Evolutionary conservation across 2,888 invertebrate species (phyloP).

Genomic region (Athalia rosae): DNA sequence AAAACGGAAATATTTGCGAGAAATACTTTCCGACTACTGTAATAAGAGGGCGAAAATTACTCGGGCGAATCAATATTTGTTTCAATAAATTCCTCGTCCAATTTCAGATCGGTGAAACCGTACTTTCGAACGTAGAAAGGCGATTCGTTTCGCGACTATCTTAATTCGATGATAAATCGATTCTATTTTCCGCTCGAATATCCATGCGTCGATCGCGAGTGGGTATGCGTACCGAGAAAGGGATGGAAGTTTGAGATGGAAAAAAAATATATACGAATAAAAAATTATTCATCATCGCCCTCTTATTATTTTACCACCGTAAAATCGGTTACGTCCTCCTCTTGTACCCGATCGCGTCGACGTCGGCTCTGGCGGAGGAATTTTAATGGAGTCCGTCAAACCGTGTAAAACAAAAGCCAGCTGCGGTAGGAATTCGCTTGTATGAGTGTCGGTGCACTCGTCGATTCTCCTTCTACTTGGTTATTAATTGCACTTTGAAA

Average conservation of each 20-base stretch:
- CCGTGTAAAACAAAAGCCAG: constrained; percentile 42
- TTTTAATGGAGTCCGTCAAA: constrained; percentile 47
- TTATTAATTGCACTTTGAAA: constrained; percentile 64
- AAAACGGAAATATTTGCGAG: constrained; percentile 70
- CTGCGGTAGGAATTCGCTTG: neutral
- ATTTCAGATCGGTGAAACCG: constrained; percentile 12
- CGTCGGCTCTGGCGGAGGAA: constrained; percentile 25
- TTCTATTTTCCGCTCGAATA: constrained; percentile 35
- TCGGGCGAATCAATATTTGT: constrained; percentile 43
- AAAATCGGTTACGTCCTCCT: constrained; percentile 6
- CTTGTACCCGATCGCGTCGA: constrained; percentile 30
- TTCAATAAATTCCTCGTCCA: constrained; percentile 35
- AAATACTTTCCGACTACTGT: constrained; percentile 64
- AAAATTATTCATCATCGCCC: constrained; percentile 45
- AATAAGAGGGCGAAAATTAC: constrained; percentile 25
- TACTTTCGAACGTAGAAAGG: neutral
- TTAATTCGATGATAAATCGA: constrained; percentile 23
- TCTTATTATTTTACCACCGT: neutral
- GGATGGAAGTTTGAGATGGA: constrained; percentile 5
- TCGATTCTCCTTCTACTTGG: constrained; percentile 56
- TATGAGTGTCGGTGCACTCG: constrained; percentile 14
- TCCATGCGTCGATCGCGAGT: constrained; percentile 30
- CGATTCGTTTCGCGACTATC: constrained; percentile 8
- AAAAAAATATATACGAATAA: constrained; percentile 13
- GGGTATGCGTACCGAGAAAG: neutral